Evolutionary conservation across 2,113 vertebrate genomes (phyloP), one percentile per base, ranked within the genome.

Genomic region (Semicossyphus pulcher): DNA sequence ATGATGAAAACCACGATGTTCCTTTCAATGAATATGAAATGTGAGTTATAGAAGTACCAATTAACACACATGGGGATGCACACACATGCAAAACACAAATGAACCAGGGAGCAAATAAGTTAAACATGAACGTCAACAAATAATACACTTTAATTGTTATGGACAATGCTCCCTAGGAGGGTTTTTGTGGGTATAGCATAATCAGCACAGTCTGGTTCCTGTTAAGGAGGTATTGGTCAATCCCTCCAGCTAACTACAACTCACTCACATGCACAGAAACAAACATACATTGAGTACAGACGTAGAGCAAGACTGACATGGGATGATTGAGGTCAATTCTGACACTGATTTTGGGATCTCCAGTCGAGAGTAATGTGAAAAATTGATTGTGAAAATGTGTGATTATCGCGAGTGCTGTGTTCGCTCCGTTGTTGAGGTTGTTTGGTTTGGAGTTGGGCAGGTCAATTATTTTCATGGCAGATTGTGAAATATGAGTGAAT

Each of bases 181-280:
- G 79, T 57, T 86, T 75, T 56, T 79, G 60, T 69, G 63, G 64
- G 51, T 73, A 76, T 70, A 71, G 73, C 45, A 66, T 72, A 78
- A 86, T 73, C 84, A 57, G 69, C 63, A 69, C 7, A 34, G 59
- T 82, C 90, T 91, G 91, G 80, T 88, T 91, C 51, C 62, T 77
- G 84, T 90, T 89, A 89, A 36, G 31, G 45, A 44, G 42, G 73
- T 49, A 86, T 88, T 88, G 77, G 81, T 85, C 81, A 90, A 89
- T 80, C 60, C 60, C 42, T 78, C 36, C 42, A 75, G 67, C 41
- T 42, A 76, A 86, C 81, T 69, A 18, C n/a, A 71, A 76, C 56
- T 44, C 42, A 49, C 9, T 6, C 77, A 59, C 67, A 52, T 3
- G 20, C 8, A 48, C 18, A 36, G 12, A 51, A 4, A 45, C 14